Conservation (phyloP, 2,797 vertebrate genomes). For the Coregonus sp. region DNA sequence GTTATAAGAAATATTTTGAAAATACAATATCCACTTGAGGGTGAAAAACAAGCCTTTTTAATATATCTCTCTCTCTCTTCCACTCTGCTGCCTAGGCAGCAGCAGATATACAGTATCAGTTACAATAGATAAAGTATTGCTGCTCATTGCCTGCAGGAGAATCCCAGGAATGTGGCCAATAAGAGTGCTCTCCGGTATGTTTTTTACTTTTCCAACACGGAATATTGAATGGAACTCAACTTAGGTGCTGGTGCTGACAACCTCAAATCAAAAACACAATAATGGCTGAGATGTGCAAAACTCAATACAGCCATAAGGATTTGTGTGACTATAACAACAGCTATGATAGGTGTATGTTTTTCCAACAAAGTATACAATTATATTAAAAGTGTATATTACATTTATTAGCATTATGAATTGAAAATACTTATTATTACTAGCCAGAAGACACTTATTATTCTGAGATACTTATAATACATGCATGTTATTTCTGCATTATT, state of each 20-base stretch:
- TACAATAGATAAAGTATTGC: not conserved
- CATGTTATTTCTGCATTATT: no score
- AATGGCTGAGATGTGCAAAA: not conserved
- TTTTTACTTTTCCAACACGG: slow-evolving; percentile 1
- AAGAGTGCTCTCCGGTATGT: not conserved
- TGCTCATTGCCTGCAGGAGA: not conserved
- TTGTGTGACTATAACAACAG: not conserved
- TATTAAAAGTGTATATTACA: no score
- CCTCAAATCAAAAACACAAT: not conserved
- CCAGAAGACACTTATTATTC: no score
- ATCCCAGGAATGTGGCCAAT: not conserved
- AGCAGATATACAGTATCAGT: not conserved
- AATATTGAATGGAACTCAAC: not conserved
- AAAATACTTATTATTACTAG: no score
- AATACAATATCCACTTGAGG: no score
- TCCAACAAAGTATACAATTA: not conserved
- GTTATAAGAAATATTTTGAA: no score
- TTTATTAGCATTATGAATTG: no score
- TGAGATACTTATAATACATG: no score
- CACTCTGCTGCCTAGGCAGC: not conserved
- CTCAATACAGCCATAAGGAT: not conserved
- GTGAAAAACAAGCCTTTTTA: not conserved
- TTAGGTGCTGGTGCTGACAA: not conserved
- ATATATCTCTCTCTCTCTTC: no score
- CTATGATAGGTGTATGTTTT: not conserved